These are phyloP conservation scores for Emydocephalus ijimae DNA, from an alignment of 2,113 vertebrate genomes.

Conservation along the genomic window DNA sequence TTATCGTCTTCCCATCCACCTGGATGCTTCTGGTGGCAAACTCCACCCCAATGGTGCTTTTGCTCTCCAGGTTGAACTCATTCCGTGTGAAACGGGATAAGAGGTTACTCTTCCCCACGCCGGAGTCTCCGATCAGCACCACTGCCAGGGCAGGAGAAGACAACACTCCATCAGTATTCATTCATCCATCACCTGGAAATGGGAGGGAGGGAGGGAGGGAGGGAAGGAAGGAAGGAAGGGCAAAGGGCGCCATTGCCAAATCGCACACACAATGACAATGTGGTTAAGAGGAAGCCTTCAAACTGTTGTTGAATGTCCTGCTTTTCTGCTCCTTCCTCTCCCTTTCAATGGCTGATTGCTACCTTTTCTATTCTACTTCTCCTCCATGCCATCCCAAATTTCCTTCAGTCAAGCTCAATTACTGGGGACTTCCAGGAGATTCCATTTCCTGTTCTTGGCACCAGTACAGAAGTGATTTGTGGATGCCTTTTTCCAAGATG, in stretches of 20 bases:
- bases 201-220: neutral
- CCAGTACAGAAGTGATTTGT: neutral
- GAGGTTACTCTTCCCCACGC: slow-evolving; percentile 96
- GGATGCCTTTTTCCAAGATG: neutral
- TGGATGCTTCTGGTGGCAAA: slow-evolving; percentile 97
- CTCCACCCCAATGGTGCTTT: slow-evolving; percentile 97
- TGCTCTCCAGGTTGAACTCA: slow-evolving; percentile 97
- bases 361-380: too few species aligned
- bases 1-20: slow-evolving; percentile 95
- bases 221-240: too few species aligned
- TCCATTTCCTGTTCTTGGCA: neutral
- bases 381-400: too few species aligned
- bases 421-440: neutral
- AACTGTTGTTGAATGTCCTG: too few species aligned
- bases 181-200: neutral
- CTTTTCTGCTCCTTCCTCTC: too few species aligned
- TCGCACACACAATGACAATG: neutral
- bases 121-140: slow-evolving; percentile 94
- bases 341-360: neutral
- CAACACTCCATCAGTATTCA: neutral
- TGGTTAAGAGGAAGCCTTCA: neutral
- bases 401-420: neutral
- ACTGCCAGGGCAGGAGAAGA: slow-evolving; percentile 67
- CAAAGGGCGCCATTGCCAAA: neutral
- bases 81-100: slow-evolving; percentile 96